These are phyloP conservation scores for Suncus etruscus DNA, from an alignment of 2,113 vertebrate genomes.

Conservation along the genomic window DNA sequence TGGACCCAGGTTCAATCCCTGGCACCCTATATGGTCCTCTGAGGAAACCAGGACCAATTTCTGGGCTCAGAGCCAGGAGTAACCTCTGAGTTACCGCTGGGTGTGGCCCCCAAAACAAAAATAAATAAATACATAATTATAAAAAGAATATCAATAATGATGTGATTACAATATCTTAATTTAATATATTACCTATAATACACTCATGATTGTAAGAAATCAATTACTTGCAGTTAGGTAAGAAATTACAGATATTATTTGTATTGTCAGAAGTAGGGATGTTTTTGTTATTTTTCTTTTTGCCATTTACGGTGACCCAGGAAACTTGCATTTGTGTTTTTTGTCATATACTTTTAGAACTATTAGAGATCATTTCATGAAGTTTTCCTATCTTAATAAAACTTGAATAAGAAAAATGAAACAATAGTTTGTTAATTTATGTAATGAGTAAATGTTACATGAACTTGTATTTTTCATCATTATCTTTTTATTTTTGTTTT, in stretches of 20 bases:
- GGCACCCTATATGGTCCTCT: too few relatives aligned
- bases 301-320: not conserved
- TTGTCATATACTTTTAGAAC: not conserved
- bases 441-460: conserved; percentile 23
- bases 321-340: conserved; percentile 33
- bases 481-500: not conserved
- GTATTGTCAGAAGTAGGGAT: not conserved
- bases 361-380: conserved; percentile 1
- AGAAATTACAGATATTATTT: conserved; percentile 36
- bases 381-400: conserved; percentile 36
- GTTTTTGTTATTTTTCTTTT: conserved; percentile 9
- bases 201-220: conserved; percentile 30
- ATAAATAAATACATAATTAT: too few relatives aligned
- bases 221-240: conserved; percentile 27
- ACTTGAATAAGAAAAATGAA: not conserved
- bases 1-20: too few relatives aligned
- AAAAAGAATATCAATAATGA: not conserved
- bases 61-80: too few relatives aligned
- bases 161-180: conserved; percentile 16
- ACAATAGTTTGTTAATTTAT: conserved; percentile 33
- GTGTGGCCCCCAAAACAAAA: too few relatives aligned
- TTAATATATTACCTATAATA: conserved; percentile 20
- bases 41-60: too few relatives aligned
- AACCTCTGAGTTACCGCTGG: too few relatives aligned
- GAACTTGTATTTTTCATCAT: not conserved